These are phyloP conservation scores for Dryas iulia DNA, from an alignment of 1,140 invertebrate genomes.

Conservation along the genomic window DNA sequence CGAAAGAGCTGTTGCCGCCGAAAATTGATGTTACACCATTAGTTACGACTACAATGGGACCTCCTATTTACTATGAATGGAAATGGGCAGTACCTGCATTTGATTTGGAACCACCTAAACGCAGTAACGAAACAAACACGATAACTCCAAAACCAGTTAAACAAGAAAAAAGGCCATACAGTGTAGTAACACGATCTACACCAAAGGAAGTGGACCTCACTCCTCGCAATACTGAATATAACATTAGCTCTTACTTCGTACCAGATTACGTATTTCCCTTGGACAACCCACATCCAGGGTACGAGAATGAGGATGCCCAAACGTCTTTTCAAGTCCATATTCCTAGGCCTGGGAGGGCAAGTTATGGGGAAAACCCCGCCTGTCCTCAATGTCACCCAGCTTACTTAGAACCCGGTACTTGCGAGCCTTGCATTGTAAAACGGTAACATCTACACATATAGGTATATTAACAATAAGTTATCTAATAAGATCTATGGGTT, in stretches of 20 bases:
- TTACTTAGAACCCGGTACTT: conserved; percentile 80
- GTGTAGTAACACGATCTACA: conserved; percentile 44
- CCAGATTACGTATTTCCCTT: conserved; percentile 82
- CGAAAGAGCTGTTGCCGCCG: conserved; percentile 59
- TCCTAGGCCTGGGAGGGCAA: conserved; percentile 70
- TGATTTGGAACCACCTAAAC: conserved; percentile 79
- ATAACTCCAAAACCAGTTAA: conserved; percentile 36
- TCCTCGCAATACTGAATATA: conserved; percentile 59
- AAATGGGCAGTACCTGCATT: conserved; percentile 83
- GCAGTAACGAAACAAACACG: conserved; percentile 46
- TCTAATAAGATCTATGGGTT: too few species aligned
- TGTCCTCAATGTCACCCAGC: conserved; percentile 83
- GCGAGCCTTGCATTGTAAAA: conserved; percentile 81
- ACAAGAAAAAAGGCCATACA: conserved; percentile 53
- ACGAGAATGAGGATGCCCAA: conserved; percentile 77
- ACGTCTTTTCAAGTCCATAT: conserved; percentile 82
- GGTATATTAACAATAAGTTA: too few species aligned
- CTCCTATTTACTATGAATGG: conserved; percentile 83
- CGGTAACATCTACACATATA: conserved; percentile 48
- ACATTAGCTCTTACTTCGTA: conserved; percentile 76
- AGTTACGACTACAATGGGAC: conserved; percentile 80
- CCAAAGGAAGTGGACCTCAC: conserved; percentile 44
- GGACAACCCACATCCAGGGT: conserved; percentile 79
- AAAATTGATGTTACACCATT: conserved; percentile 55
- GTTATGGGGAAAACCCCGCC: conserved; percentile 81